phyloP scores from a whole-genome alignment of 2,888 invertebrate species.

The Ochropleura plecta region DNA sequence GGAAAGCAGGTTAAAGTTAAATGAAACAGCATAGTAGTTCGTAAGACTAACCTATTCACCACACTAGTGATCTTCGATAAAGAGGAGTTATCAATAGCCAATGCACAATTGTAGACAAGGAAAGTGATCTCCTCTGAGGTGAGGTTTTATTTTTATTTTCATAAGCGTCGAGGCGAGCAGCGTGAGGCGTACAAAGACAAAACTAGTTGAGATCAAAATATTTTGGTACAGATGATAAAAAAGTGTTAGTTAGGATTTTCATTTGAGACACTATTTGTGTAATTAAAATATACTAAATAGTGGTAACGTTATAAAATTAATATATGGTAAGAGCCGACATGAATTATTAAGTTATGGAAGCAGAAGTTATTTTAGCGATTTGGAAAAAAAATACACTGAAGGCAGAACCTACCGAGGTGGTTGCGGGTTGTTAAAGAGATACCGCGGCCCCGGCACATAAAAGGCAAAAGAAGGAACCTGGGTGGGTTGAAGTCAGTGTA shows the following conservation, averaged over 20 bases:
- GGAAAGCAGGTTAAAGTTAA: too few species aligned
- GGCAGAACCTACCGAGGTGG: background rate
- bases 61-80: too few species aligned
- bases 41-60: too few species aligned
- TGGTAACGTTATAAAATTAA: background rate
- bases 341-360: background rate
- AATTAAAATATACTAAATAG: background rate
- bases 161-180: background rate
- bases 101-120: background rate
- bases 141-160: conserved; percentile 14
- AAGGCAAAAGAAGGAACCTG: too few species aligned
- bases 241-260: background rate
- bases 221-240: conserved; percentile 58
- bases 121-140: background rate
- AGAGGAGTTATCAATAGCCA: background rate
- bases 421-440: too few species aligned
- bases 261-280: background rate
- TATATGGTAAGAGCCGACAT: background rate
- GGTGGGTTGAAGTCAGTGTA: too few species aligned
- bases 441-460: too few species aligned
- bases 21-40: too few species aligned
- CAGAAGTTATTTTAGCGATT: background rate
- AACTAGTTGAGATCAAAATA: conserved; percentile 60
- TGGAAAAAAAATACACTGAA: background rate
- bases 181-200: conserved; percentile 18